Percentiles rank a stretch among this genome's conserved stretches.
phyloP scores from a whole-genome alignment of 2,888 invertebrate genomes.

The Megaustenia siamemsis region DNA sequence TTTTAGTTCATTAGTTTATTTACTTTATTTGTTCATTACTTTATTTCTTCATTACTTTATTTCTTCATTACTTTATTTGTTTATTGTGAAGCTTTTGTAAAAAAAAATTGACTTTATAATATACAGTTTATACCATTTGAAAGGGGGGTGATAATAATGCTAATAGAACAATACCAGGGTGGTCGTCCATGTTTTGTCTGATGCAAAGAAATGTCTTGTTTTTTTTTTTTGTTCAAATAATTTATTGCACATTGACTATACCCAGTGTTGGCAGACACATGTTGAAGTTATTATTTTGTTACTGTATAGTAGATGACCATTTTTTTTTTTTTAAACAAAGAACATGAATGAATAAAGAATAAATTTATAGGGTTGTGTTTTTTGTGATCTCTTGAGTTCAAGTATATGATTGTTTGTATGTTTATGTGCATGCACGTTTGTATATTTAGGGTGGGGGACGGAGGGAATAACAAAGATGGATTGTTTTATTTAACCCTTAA shows the following conservation, averaged over 20 bases:
- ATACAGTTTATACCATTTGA: background rate
- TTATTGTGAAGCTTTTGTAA: background rate
- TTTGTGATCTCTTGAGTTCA: background rate
- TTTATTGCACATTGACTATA: constrained; percentile 43
- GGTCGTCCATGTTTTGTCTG: constrained; percentile 13
- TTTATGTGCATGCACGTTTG: too few relatives aligned
- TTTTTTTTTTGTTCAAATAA: constrained; percentile 6
- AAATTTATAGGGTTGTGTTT: constrained; percentile 16
- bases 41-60: background rate
- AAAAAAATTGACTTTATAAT: constrained; percentile 8
- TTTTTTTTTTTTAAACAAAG: constrained; percentile 30
- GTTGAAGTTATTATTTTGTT: constrained; percentile 36
- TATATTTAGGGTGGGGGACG: too few relatives aligned
- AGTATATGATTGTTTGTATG: background rate
- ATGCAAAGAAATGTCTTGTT: constrained; percentile 24
- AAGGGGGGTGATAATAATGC: background rate
- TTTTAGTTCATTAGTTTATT: too few relatives aligned
- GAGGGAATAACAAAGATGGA: too few relatives aligned
- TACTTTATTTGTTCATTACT: too few relatives aligned
- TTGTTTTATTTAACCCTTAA: too few relatives aligned
- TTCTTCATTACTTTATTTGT: background rate
- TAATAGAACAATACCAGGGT: too few relatives aligned
- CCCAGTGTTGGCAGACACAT: constrained; percentile 3
- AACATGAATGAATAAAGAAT: constrained; percentile 33
- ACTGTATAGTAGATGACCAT: constrained; percentile 42